Evolutionary conservation across 1,140 invertebrate genomes (phyloP).

Genomic region (Sycobia sp.): DNA sequence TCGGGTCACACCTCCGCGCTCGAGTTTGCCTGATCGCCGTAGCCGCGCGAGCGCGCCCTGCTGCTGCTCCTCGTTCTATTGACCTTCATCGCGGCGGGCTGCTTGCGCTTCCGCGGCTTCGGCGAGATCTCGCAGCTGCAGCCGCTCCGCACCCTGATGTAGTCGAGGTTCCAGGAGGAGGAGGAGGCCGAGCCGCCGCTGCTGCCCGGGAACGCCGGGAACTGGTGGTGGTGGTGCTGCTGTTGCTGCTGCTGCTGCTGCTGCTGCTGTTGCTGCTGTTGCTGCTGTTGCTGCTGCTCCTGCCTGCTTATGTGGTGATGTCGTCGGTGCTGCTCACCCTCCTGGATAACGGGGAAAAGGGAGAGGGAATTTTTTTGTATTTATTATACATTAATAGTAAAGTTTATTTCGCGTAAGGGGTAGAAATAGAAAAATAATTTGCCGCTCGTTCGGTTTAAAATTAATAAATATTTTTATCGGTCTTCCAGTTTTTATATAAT

Average conservation of each 20-base stretch:
- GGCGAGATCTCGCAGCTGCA: constrained; percentile 77
- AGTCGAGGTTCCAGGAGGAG: constrained; percentile 75
- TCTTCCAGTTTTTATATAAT: too few relatives aligned
- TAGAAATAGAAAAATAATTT: too few relatives aligned
- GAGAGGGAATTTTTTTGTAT: too few relatives aligned
- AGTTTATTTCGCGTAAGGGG: too few relatives aligned
- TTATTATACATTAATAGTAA: too few relatives aligned
- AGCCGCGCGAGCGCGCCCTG: constrained; percentile 21
- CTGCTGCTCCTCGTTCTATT: constrained; percentile 49
- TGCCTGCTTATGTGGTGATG: constrained; percentile 41
- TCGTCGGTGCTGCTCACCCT: too few relatives aligned
- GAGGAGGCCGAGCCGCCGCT: constrained; percentile 54
- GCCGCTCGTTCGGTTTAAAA: too few relatives aligned
- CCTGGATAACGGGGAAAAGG: too few relatives aligned
- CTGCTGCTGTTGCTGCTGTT: too few relatives aligned
- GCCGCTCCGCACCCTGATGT: constrained; percentile 80
- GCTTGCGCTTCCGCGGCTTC: constrained; percentile 58
- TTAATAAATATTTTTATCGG: too few relatives aligned
- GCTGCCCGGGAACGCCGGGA: constrained; percentile 61
- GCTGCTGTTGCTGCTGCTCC: constrained; percentile 57
- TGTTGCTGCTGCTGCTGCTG: constrained; percentile 50
- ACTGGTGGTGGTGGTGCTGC: constrained; percentile 56
- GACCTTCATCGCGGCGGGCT: constrained; percentile 42
- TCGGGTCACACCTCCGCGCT: constrained; percentile 28
- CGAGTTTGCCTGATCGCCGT: constrained; percentile 34